A percentile compares a stretch with the other conserved stretches of the same genome.
phyloP scores from a whole-genome alignment of 2,113 vertebrate genomes.

The Gallinago undulata region DNA sequence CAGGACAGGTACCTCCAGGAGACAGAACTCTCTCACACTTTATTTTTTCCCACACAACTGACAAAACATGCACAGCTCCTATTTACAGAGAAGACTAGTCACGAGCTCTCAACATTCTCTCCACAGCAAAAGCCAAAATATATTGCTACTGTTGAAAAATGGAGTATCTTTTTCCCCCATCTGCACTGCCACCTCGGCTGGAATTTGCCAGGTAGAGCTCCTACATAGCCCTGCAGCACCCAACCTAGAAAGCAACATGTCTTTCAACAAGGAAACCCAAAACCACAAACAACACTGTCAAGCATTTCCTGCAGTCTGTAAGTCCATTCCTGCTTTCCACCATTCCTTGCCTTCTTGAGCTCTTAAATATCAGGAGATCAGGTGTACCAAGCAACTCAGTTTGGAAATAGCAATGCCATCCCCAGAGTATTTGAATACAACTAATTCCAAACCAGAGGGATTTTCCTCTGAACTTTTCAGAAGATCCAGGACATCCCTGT shows the following conservation, averaged over 20 bases:
- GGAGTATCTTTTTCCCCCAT: neutral
- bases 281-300: neutral
- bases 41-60: neutral
- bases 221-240: neutral
- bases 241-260: neutral
- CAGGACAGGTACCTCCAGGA: neutral
- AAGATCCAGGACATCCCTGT: neutral
- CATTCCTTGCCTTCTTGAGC: neutral
- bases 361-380: neutral
- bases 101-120: fast-evolving
- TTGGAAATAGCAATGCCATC: neutral
- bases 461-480: neutral
- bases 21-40: neutral
- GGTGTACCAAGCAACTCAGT: neutral
- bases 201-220: neutral
- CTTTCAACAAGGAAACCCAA: neutral
- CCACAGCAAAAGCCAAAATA: neutral
- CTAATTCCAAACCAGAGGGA: neutral
- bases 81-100: neutral
- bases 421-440: neutral
- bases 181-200: neutral
- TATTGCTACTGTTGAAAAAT: neutral
- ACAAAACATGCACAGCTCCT: fast-evolving
- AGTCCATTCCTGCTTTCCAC: neutral
- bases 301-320: neutral